These are phyloP conservation scores for Zenarchopterus dispar DNA, from an alignment of 2,797 vertebrate genomes.

Conservation along the genomic window DNA sequence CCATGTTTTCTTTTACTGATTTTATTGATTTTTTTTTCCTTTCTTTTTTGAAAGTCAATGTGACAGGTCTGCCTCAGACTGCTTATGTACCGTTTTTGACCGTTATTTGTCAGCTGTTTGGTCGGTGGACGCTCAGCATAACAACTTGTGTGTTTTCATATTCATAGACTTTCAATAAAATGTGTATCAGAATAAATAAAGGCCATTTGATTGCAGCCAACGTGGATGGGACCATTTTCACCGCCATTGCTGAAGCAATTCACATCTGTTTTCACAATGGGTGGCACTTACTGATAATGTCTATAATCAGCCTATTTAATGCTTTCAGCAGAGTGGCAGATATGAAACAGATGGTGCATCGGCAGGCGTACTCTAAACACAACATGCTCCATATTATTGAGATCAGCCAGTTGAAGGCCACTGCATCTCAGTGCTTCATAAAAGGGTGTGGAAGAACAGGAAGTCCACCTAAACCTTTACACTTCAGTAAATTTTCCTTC, in stretches of 20 bases:
- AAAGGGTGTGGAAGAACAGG: constrained; percentile 6
- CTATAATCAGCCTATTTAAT: constrained; percentile 80
- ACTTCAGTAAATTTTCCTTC: constrained; percentile 42
- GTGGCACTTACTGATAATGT: constrained; percentile 78
- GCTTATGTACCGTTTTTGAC: constrained; percentile 24
- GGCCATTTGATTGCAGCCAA: constrained; percentile 30
- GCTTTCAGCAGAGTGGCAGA: constrained; percentile 72
- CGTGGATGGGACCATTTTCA: constrained; percentile 34
- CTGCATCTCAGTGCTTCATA: constrained; percentile 41
- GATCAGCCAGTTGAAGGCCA: constrained; percentile 45
- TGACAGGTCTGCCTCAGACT: constrained; percentile 27
- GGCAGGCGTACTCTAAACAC: constrained; percentile 57
- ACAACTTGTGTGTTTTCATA: constrained; percentile 9
- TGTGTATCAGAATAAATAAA: constrained; percentile 29
- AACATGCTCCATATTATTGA: constrained; percentile 54
- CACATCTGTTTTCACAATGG: constrained; percentile 81
- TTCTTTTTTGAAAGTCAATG: constrained; percentile 16
- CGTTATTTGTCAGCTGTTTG: constrained; percentile 34
- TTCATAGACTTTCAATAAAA: constrained; percentile 17
- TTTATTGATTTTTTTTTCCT: constrained; percentile 46
- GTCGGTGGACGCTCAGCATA: constrained; percentile 9
- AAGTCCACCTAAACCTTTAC: constrained; percentile 13
- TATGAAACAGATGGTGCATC: constrained; percentile 78
- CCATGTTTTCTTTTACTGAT: constrained; percentile 18
- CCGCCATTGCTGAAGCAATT: constrained; percentile 40